These are phyloP conservation scores for Bimastos eiseni DNA, from an alignment of 2,888 invertebrate species.

Conservation along the genomic window DNA sequence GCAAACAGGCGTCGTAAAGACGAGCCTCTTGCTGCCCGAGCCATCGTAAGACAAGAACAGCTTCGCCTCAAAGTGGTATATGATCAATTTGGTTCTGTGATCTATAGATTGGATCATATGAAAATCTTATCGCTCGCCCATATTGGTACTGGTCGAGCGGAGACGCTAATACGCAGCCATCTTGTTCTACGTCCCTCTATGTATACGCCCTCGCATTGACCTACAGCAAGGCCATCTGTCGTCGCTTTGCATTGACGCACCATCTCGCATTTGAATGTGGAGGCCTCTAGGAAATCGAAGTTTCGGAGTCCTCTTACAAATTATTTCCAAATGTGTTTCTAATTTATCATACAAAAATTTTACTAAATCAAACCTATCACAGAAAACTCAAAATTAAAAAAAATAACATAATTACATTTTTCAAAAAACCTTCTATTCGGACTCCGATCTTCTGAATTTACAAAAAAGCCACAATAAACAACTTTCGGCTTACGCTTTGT, in stretches of 20 bases:
- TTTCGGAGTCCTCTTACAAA: too few species aligned
- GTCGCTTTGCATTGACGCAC: not conserved
- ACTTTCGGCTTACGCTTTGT: too few species aligned
- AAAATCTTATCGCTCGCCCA: slow-evolving; percentile 7
- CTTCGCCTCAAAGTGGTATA: slow-evolving; percentile 6
- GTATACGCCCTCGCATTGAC: not conserved
- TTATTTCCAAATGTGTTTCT: too few species aligned
- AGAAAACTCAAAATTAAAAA: too few species aligned
- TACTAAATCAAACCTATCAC: too few species aligned
- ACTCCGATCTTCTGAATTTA: too few species aligned
- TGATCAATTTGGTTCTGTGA: slow-evolving; percentile 19
- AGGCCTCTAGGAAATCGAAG: too few species aligned
- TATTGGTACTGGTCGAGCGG: not conserved
- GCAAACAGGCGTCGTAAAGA: not conserved
- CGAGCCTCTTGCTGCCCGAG: not conserved
- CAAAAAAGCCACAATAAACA: too few species aligned
- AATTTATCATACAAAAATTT: too few species aligned
- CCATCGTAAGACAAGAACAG: not conserved
- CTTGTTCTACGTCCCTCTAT: not conserved
- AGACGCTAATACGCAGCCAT: not conserved
- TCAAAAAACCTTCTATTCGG: too few species aligned
- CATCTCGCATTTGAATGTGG: too few species aligned
- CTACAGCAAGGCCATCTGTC: not conserved
- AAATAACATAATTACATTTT: too few species aligned
- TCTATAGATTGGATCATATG: slow-evolving; percentile 4